phyloP scores from a whole-genome alignment of 2,888 invertebrate species.

The Lasioglossum figueresi region DNA sequence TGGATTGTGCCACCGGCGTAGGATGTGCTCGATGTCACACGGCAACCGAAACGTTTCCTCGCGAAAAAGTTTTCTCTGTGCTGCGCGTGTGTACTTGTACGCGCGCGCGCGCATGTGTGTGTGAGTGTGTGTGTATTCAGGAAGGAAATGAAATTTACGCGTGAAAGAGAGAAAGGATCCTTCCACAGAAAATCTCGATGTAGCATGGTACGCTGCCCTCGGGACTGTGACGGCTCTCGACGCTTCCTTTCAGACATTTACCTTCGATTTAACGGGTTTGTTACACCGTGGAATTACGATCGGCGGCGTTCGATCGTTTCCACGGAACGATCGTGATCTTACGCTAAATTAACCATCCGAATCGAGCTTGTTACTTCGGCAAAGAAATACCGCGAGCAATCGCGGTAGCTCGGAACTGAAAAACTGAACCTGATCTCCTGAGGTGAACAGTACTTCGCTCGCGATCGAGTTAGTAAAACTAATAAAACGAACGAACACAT shows the following conservation, averaged over 20 bases:
- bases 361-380: not conserved
- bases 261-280: constrained; percentile 7
- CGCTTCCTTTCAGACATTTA: constrained; percentile 8
- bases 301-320: constrained; percentile 1
- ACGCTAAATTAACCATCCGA: not conserved
- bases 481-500: not conserved
- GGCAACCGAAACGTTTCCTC: constrained; percentile 30
- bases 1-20: constrained; percentile 46
- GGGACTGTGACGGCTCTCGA: constrained; percentile 4
- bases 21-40: constrained; percentile 20
- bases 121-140: not conserved
- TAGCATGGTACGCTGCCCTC: not conserved
- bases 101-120: no score
- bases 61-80: not conserved
- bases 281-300: not conserved
- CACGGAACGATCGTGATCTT: not conserved
- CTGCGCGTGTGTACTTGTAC: not conserved
- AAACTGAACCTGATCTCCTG: not conserved
- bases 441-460: no score
- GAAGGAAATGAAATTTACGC: constrained; percentile 33
- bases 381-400: not conserved
- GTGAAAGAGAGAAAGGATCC: not conserved
- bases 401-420: not conserved
- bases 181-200: not conserved
- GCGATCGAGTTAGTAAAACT: not conserved